A percentile compares a stretch with the other conserved stretches of the same genome.
Conservation (phyloP, 2,797 vertebrate genomes). For the Distichodus sexfasciatus region DNA sequence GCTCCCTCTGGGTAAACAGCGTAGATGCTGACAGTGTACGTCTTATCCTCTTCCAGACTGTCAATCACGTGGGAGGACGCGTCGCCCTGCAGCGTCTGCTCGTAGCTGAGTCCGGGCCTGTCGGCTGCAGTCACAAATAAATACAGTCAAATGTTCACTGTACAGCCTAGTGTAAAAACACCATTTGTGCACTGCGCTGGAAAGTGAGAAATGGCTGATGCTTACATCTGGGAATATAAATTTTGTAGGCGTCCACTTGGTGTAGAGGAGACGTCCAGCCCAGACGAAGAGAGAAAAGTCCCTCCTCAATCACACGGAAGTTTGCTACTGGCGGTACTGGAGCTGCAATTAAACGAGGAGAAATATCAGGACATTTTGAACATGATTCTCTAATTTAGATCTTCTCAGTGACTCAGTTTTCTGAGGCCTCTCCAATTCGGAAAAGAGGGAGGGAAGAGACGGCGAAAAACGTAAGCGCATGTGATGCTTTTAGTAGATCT, state of each 20-base stretch:
- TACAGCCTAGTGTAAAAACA: background rate
- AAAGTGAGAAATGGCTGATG: background rate
- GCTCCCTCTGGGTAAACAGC: slow-evolving; percentile 76
- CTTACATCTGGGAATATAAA: slow-evolving; percentile 85
- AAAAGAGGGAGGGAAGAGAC: too few relatives aligned
- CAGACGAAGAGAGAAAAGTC: slow-evolving; percentile 78
- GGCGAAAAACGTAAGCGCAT: too few relatives aligned
- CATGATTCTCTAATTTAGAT: background rate
- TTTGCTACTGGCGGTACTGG: slow-evolving; percentile 80
- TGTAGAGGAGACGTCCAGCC: slow-evolving; percentile 80
- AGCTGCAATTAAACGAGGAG: slow-evolving; percentile 57
- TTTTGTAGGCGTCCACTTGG: slow-evolving; percentile 79
- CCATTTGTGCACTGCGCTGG: background rate
- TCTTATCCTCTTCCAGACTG: slow-evolving; percentile 81
- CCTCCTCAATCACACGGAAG: slow-evolving; percentile 84
- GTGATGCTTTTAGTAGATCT: too few relatives aligned
- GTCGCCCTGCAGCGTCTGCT: slow-evolving; percentile 74
- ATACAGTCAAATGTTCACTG: background rate
- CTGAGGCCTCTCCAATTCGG: too few relatives aligned
- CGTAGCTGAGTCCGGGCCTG: slow-evolving; percentile 73
- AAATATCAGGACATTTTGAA: background rate
- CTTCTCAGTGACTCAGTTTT: background rate
- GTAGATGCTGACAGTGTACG: slow-evolving; percentile 81
- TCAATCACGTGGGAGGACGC: slow-evolving; percentile 80
- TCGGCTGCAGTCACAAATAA: slow-evolving; percentile 63